phyloP scores from a whole-genome alignment of 2,888 invertebrate species.

The Cheilosia vernalis region DNA sequence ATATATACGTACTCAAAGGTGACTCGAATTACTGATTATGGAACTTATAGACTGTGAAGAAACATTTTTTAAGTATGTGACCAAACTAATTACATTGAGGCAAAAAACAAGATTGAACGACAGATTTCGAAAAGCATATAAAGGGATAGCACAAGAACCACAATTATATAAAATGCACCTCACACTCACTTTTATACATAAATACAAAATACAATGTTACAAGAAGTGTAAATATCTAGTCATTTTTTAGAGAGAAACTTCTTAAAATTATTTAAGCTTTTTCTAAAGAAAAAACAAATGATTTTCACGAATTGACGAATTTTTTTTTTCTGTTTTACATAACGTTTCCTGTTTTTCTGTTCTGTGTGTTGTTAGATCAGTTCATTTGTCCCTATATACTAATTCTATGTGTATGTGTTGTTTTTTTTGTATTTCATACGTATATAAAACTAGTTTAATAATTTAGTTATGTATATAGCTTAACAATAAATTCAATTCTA shows the following conservation, averaged over 20 bases:
- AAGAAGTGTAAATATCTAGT: constrained; percentile 6
- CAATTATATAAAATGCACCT: constrained; percentile 10
- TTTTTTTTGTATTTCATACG: neutral
- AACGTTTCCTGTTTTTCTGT: constrained; percentile 20
- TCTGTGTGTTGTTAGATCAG: constrained; percentile 21
- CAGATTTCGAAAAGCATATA: constrained; percentile 23
- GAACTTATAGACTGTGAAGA: too few species aligned
- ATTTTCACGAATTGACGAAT: constrained; percentile 49
- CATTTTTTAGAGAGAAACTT: neutral
- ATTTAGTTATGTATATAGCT: neutral
- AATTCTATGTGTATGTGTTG: constrained; percentile 13
- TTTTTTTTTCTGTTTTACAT: constrained; percentile 11
- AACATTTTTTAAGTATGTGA: too few species aligned
- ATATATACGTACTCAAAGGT: too few species aligned
- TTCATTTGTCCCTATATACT: constrained; percentile 21
- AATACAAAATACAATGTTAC: neutral
- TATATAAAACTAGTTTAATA: constrained; percentile 28
- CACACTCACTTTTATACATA: constrained; percentile 6
- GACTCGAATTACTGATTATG: too few species aligned
- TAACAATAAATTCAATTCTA: constrained; percentile 15
- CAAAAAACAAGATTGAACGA: neutral
- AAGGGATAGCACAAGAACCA: constrained; percentile 13
- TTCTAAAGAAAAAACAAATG: constrained; percentile 21
- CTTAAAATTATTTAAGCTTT: constrained; percentile 14
- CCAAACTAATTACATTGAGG: too few species aligned